Percentiles rank a stretch among this genome's conserved stretches.
Evolutionary conservation across 2,888 invertebrate species (phyloP).

Genomic region (Caenorhabditis becei): DNA sequence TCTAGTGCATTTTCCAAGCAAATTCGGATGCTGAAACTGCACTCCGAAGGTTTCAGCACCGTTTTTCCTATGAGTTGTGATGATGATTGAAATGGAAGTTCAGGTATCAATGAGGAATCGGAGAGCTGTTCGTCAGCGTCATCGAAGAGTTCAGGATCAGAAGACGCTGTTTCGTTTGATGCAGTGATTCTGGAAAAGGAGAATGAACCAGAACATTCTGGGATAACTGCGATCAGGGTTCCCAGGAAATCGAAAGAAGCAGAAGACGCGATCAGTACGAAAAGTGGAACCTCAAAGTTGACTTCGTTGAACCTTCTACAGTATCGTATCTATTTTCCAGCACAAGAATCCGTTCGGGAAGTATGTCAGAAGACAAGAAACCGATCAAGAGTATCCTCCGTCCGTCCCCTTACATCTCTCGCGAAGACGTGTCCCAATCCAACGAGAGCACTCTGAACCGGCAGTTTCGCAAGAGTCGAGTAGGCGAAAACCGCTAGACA

Average conservation of each 20-base stretch:
- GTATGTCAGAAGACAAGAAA: conserved; percentile 53
- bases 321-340: conserved; percentile 23
- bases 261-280: conserved; percentile 40
- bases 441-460: conserved; percentile 47
- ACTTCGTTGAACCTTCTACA: neutral
- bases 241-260: conserved; percentile 54
- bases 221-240: neutral
- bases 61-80: neutral
- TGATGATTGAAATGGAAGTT: conserved; percentile 16
- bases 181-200: conserved; percentile 1
- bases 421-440: conserved; percentile 44
- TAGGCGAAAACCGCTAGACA: conserved; percentile 3
- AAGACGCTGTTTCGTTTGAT: conserved; percentile 10
- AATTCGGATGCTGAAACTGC: conserved; percentile 43
- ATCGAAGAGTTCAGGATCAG: conserved; percentile 20
- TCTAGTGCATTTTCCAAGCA: conserved; percentile 47
- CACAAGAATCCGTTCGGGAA: conserved; percentile 32
- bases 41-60: conserved; percentile 49
- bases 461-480: conserved; percentile 33
- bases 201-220: neutral
- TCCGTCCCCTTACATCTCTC: conserved; percentile 53
- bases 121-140: conserved; percentile 43
- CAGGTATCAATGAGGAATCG: conserved; percentile 44
- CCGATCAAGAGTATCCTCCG: conserved; percentile 52
- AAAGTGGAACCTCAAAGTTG: neutral